Base-by-base conservation (phyloP, 2,888 invertebrate species). In the Pardosa pseudoannulata region DNA sequence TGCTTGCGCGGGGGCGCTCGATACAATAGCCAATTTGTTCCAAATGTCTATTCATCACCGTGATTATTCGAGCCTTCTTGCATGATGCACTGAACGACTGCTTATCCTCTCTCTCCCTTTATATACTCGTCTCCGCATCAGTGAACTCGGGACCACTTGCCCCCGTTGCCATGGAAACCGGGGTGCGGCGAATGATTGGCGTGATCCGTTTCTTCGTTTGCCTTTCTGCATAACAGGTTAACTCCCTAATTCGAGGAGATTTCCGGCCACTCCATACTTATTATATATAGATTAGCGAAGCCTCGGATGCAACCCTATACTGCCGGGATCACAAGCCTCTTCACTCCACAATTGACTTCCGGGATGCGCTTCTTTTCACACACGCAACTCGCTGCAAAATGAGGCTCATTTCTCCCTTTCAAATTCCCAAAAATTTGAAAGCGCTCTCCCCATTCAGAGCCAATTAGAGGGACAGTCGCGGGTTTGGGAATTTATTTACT, bases 11-110 rank as follows among this genome's bases (percentile, higher is more conserved):
- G 65, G 71, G 76, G 62, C 75, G 78, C 88, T 82, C 76, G 82
- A 88, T 88, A 88, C 88, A 88, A 82, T 88, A 88, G 88, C 88
- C 88, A 88, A 88, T 88, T 88, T 88, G 88, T 88, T 88, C 88
- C 79, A 79, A 88, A 88, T 88, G 88, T 82, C 88, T 88, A 88
- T 88, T 88, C 88, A 88, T 88, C 88, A 88, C 82, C 79, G 70
- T 76, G 88, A 88, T 88, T 88, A 88, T 88, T 88, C 81, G 78
- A 73, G 83, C 78, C 78, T 73, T 73, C 76, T 76, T 71, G 41
- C 72, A 65, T 71, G 76, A 83, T 83, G 76, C 76, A 74, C 67
- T 56, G 80, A 79, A 72, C 73, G 80, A 82, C 73, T 79, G 71
- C 32, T 36, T 39, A 31, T 65, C 27, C 67, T 39, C 74, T 74